Percentiles rank a stretch among this genome's conserved stretches.
Evolutionary conservation across 2,113 vertebrate genomes (phyloP).

Genomic region (Acanthochromis polyacanthus): DNA sequence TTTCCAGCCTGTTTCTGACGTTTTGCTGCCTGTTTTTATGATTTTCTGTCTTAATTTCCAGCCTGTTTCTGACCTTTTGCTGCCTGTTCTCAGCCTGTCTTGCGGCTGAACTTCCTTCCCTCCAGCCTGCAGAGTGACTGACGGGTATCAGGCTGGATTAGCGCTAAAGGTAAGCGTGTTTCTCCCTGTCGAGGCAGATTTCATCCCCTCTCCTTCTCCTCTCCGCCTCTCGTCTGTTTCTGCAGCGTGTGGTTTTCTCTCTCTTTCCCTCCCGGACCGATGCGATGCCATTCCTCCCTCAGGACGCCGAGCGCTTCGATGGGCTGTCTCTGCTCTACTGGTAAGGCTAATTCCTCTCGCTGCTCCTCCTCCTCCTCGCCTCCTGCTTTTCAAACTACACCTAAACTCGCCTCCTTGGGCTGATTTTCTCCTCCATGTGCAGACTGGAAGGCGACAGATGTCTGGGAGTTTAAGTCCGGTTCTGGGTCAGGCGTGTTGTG

Average conservation of each 20-base stretch:
- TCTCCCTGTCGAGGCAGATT: constrained; percentile 77
- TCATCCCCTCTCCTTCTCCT: constrained; percentile 67
- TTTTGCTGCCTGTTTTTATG: too few relatives aligned
- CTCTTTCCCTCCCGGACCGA: constrained; percentile 29
- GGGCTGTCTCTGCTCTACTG: constrained; percentile 90
- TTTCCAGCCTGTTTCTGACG: too few relatives aligned
- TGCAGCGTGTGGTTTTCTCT: background rate
- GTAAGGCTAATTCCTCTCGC: constrained; percentile 71
- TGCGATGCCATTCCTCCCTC: constrained; percentile 86
- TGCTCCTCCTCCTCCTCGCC: background rate
- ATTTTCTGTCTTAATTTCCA: too few relatives aligned
- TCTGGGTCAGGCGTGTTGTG: constrained; percentile 22
- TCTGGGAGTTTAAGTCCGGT: constrained; percentile 34
- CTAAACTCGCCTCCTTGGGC: background rate
- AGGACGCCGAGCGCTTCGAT: constrained; percentile 86
- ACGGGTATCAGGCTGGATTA: constrained; percentile 86
- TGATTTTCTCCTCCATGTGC: constrained; percentile 3
- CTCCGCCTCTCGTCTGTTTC: constrained; percentile 50
- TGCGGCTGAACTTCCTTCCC: too few relatives aligned
- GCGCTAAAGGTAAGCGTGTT: constrained; percentile 81
- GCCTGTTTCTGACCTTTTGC: too few relatives aligned
- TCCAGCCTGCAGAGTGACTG: constrained; percentile 7
- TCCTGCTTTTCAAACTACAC: background rate
- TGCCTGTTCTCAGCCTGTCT: too few relatives aligned
- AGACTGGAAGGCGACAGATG: constrained; percentile 39